Base-by-base conservation (phyloP, 2,888 invertebrate species). In the Anoplius nigerrimus region DNA sequence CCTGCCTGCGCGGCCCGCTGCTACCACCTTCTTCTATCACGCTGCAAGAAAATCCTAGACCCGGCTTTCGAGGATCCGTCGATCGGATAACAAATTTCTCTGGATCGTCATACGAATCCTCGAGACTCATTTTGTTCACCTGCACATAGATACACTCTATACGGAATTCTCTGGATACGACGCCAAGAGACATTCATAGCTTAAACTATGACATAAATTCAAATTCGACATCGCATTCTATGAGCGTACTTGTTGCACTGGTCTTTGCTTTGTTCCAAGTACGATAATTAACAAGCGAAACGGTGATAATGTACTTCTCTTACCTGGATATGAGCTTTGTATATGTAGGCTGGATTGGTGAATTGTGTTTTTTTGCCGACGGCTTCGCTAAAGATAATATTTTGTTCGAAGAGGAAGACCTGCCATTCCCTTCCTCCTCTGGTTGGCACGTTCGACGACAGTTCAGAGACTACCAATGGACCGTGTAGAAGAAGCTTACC, bases 371-470 rank as follows among this genome's bases (percentile, higher is more conserved):
- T 96, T 89, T 95, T 95, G 78, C 97, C 97, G 61, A 96, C 95
- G 65, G 96, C 94, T 87, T 99, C 98, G 82, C 98, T 97, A 90
- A 99, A 97, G 83, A 98, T 97, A 81, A 99, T 95, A 86, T 96
- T 97, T 90, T 99, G 99, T 88, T 99, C 98, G 88, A 99, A 99
- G 58, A 99, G 92, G 91, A 99, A 99, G 73, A 99, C 97, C 89
- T 98, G 95, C 84, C 97, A 91, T 81, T 99, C 98, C 84, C 96
- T 95, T 80, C 92, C 92, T 34, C 34, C 34, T 88, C 91, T 91
- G 74, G 90, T 90, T 16, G 91, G 91, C 73, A 91, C 89, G 61
- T 81, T 85, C 27, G 86, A 80, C 8, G 34, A 34, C 11, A 88
- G 69, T 82, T 96, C 95, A 0, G 93, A 91, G 80, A 95, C 95